A percentile compares a stretch with the other conserved stretches of the same genome.
These are phyloP conservation scores for Drosophila niveifrons DNA, from an alignment of 2,888 invertebrate genomes.

Conservation along the genomic window DNA sequence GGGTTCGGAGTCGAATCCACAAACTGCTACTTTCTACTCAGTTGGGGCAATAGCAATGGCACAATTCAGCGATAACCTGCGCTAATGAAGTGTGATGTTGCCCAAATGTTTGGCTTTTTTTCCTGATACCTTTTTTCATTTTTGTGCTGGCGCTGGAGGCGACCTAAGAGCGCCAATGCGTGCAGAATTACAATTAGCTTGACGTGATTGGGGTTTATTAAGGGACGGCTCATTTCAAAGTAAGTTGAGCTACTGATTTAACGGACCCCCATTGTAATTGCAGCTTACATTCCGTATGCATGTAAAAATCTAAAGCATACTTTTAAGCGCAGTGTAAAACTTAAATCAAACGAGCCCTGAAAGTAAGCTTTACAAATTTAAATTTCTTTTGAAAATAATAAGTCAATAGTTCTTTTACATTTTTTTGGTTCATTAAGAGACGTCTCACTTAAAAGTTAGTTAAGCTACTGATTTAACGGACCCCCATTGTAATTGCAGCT, in stretches of 20 bases:
- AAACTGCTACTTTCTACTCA: conserved; percentile 10
- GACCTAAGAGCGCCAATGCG: conserved; percentile 42
- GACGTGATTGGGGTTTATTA: conserved; percentile 22
- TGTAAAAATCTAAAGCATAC: not conserved
- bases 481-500: not conserved
- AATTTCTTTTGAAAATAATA: too few relatives aligned
- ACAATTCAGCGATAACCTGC: conserved; percentile 71
- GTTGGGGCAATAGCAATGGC: conserved; percentile 25
- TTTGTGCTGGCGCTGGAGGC: not conserved
- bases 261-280: not conserved
- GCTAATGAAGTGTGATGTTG: conserved; percentile 77
- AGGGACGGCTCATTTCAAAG: conserved; percentile 3
- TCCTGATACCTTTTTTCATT: conserved; percentile 48
- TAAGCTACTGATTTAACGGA: not conserved
- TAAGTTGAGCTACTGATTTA: not conserved
- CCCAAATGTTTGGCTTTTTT: conserved; percentile 52
- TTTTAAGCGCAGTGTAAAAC: not conserved
- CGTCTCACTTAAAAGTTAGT: conserved; percentile 5
- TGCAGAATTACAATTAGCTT: conserved; percentile 54
- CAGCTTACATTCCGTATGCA: not conserved
- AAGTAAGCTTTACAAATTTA: too few relatives aligned
- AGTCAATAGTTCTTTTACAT: too few relatives aligned
- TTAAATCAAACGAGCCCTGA: not conserved
- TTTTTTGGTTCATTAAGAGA: conserved; percentile 1
- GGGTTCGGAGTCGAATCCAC: not conserved